Evolutionary conservation across 1,140 invertebrate genomes (phyloP), one percentile per base, ranked within the genome.

Genomic region (Neodiprion fabricii): DNA sequence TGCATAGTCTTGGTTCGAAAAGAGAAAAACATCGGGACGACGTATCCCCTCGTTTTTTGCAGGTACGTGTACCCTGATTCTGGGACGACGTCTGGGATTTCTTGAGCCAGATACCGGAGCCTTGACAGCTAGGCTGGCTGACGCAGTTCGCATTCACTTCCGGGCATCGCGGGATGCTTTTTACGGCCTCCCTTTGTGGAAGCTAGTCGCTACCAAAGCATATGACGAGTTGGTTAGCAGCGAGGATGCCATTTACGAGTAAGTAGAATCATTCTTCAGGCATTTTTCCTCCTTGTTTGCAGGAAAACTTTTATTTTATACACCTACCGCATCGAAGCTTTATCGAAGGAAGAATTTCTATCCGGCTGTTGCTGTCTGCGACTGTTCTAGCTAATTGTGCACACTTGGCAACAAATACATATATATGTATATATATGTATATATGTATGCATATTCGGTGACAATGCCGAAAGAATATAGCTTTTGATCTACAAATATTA

Each of bases 121-220:
- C 7, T 78, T 86, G 21, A 88, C 89, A 10, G 76, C 76, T 14
- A 89, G 90, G 74, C 85, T 96, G 68, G 92, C 93, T 14, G 85
- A 91, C 65, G 93, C 94, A 1, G 92, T 95, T 8, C 93, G 94
- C 80, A 88, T 92, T 65, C 92, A 95, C 77, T 96, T 96, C 82
- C 89, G 91, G 53, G 93, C 93, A 0, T 93, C 93, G 74, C 89
- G 94, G 69, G 95, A 96, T 79, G 94, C 94, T 17, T 95, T 94
- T 86, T 97, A 94, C 84, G 95, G 95, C 0, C 89, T 95, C 40
- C 95, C 95, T 0, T 85, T 95, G 48, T 96, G 95, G 95, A 96
- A 96, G 85, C 90, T 94, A 72, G 91, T 94, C 48, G 91, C 93
- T 1, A 96, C 95, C 0, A 85, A 89, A 40, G 90, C 94, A 0